phyloP scores from a whole-genome alignment of 2,113 vertebrate genomes.

The Danionella cerebrum region DNA sequence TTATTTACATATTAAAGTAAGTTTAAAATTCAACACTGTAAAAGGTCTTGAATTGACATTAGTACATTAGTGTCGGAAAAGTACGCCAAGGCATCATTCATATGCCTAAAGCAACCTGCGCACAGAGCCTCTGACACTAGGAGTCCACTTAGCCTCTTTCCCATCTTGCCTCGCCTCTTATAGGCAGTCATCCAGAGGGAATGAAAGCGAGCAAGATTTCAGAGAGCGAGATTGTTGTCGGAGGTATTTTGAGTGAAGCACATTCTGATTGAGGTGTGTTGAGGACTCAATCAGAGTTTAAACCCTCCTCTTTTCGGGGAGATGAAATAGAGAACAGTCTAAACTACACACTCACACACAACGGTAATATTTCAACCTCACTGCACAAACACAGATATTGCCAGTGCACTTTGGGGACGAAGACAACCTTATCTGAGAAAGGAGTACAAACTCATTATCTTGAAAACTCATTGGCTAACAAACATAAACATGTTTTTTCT shows the following conservation, averaged over 20 bases:
- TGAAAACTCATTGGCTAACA: too few relatives aligned
- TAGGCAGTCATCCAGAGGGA: neutral
- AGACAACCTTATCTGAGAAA: constrained; percentile 34
- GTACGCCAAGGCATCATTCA: constrained; percentile 14
- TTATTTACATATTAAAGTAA: too few relatives aligned
- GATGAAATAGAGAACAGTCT: constrained; percentile 1
- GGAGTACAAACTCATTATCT: constrained; percentile 28
- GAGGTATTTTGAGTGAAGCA: constrained; percentile 26
- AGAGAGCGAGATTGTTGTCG: constrained; percentile 16
- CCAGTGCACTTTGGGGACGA: constrained; percentile 26
- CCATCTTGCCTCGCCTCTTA: neutral
- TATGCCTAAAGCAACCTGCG: neutral
- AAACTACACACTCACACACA: neutral
- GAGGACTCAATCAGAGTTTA: constrained; percentile 36
- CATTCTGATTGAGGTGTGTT: constrained; percentile 22
- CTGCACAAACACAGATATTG: constrained; percentile 17
- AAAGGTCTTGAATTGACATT: too few relatives aligned
- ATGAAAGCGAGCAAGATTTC: constrained; percentile 1
- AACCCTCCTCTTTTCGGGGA: constrained; percentile 34
- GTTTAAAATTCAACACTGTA: too few relatives aligned
- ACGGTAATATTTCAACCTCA: neutral
- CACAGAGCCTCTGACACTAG: neutral
- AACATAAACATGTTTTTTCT: too few relatives aligned
- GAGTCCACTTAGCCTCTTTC: neutral
- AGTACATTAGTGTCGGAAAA: too few relatives aligned